These are phyloP conservation scores for Syngnathus typhle DNA, from an alignment of 2,113 vertebrate species.

Conservation along the genomic window DNA sequence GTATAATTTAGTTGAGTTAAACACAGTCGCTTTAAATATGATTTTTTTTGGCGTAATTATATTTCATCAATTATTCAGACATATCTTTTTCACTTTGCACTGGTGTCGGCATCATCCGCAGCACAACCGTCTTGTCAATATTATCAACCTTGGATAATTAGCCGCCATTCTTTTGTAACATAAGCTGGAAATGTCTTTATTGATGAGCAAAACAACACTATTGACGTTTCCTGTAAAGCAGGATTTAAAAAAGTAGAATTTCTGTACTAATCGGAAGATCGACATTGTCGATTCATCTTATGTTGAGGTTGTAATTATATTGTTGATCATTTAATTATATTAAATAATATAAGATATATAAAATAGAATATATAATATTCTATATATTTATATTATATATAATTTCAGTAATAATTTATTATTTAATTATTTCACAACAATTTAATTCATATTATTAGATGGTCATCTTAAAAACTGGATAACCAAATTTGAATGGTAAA, in stretches of 20 bases:
- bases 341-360: too few species aligned
- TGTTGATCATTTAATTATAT: too few species aligned
- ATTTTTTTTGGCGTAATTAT: neutral
- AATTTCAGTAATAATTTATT: too few species aligned
- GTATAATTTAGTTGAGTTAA: neutral
- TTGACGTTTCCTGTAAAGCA: slow-evolving; percentile 67
- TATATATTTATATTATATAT: too few species aligned
- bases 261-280: slow-evolving; percentile 38
- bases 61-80: slow-evolving; percentile 26
- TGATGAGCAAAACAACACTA: slow-evolving; percentile 58
- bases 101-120: slow-evolving; percentile 46
- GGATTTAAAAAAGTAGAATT: slow-evolving; percentile 47
- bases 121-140: slow-evolving; percentile 58
- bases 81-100: slow-evolving; percentile 37
- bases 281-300: slow-evolving; percentile 38
- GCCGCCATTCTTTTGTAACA: slow-evolving; percentile 54
- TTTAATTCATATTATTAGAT: neutral
- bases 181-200: slow-evolving; percentile 63
- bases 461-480: slow-evolving; percentile 14
- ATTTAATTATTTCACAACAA: neutral
- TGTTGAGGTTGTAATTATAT: neutral
- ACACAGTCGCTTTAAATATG: neutral
- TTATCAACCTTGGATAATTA: slow-evolving; percentile 63
- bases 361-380: too few species aligned
- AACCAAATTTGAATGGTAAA: slow-evolving; percentile 42